A percentile compares a stretch with the other conserved stretches of the same genome.
Conservation (phyloP, 2,113 vertebrate genomes). For the Monarcha castaneiventris region DNA sequence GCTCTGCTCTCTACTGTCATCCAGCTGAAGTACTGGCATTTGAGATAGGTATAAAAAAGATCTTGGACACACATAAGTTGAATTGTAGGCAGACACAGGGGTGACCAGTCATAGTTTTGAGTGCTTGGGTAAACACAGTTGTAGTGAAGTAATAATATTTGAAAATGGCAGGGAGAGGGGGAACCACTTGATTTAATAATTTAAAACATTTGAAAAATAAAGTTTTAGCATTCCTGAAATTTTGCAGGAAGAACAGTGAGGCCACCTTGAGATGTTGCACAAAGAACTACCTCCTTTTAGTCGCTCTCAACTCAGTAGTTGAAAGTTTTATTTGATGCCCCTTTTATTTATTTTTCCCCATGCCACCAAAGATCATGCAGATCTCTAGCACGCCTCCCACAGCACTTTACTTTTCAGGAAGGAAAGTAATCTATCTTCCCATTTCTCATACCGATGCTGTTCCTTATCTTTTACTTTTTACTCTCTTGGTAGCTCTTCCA, state of each 20-base stretch:
- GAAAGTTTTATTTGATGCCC: not conserved
- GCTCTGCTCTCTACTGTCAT: not conserved
- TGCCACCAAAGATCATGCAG: not conserved
- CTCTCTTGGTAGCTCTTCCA: not conserved
- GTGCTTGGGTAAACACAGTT: not conserved
- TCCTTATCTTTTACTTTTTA: not conserved
- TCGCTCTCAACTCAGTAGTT: not conserved
- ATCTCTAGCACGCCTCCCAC: not conserved
- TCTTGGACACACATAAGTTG: not conserved
- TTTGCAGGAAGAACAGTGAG: not conserved
- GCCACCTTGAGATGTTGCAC: not conserved
- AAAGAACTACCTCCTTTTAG: not conserved
- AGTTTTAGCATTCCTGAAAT: not conserved
- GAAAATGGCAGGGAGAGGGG: rapidly evolving
- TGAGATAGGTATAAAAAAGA: not conserved
- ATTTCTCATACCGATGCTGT: not conserved
- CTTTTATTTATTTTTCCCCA: not conserved
- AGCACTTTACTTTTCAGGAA: not conserved
- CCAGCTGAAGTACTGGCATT: not conserved
- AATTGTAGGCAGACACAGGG: not conserved
- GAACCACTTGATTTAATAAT: not conserved
- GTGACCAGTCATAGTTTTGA: not conserved
- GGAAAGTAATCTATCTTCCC: not conserved
- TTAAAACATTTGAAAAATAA: not conserved
- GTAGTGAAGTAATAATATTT: not conserved